Base-by-base conservation (phyloP, 92 coral and sea anemone genomes). In the Hydrozoanthus gracilis region DNA sequence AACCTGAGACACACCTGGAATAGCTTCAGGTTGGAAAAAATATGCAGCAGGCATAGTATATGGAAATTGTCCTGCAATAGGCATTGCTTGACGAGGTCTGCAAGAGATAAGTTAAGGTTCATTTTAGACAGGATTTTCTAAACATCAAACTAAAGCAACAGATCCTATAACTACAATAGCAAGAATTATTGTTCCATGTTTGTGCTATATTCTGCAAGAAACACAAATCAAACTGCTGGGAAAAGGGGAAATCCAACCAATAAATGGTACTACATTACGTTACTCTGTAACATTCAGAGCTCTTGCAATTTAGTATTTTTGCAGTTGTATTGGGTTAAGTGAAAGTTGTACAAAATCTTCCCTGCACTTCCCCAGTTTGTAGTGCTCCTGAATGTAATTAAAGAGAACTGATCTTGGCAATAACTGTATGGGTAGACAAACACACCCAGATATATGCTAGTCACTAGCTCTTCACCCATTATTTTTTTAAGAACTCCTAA, bases 41-140 rank as follows among this genome's bases (percentile, higher is more conserved):
- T 79, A 79, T 46, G 84, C 83, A 35, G 83, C 54, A 15, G 35
- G 60, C 73, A 79, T 79, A 7, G 73, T 61, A 79, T 79, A 79
- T 3, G 84, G 73, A 79, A 79, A 11, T 45, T 79, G 84, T 62
- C 84, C 84, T 47, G 84, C 60, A 18, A 79, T 64, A 2, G 73
- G 61, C 73, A 79, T 65, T 18, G 84, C 58, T 62, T 79, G 84
- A 10, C 72, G 84, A 45, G 84, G 84, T 66, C 84, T 79, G 10
- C 5, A 51, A 45, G 39, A 62, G 20, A 13, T 4, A 52, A 18
- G 17, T 17, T 13, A 48, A 47, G 14, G 17, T 72, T 16, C 56
- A 47, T 6, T 74, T 9, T 39, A 3, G 48, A 70, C 75, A 27
- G 5, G 71, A 66, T 20, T 54, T 54, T 54, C 61, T 13, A 27